phyloP scores from a whole-genome alignment of 1,140 invertebrate species.

The Drosophila pachea region DNA sequence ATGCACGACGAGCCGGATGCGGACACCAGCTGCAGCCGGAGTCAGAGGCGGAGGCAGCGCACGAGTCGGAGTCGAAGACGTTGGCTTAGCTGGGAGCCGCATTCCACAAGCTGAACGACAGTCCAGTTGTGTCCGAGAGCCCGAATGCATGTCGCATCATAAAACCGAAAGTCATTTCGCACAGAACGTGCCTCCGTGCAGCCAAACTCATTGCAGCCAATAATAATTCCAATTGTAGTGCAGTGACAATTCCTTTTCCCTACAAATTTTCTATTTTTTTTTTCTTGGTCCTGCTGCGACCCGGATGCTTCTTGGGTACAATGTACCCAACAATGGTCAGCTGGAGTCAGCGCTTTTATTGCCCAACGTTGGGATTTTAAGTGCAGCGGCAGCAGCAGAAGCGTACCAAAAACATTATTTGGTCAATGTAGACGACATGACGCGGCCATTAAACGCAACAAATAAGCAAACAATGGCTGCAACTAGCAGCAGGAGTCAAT shows the following conservation, averaged over 20 bases:
- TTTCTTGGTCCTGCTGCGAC: conserved; percentile 1
- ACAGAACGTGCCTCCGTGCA: conserved; percentile 73
- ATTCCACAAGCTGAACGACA: conserved; percentile 24
- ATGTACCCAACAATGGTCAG: conserved; percentile 77
- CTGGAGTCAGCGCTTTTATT: conserved; percentile 61
- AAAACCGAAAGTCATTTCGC: conserved; percentile 77
- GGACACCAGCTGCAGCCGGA: conserved; percentile 7
- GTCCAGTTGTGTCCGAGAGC: conserved; percentile 36
- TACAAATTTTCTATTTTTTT: neutral
- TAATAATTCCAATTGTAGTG: conserved; percentile 77
- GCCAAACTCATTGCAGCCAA: conserved; percentile 77
- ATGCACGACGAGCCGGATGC: conserved; percentile 42
- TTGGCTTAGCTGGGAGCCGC: conserved; percentile 10
- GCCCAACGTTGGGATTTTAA: conserved; percentile 69
- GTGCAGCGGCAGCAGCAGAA: conserved; percentile 56
- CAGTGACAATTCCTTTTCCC: conserved; percentile 70
- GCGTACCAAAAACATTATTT: conserved; percentile 67
- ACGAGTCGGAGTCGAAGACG: conserved; percentile 1
- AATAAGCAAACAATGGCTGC: conserved; percentile 73
- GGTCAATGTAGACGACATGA: conserved; percentile 78
- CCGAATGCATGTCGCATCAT: conserved; percentile 74
- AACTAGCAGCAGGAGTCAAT: conserved; percentile 22
- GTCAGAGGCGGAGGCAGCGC: neutral
- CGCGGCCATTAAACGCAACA: conserved; percentile 76
- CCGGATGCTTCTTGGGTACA: conserved; percentile 66